Conservation (phyloP, 1,140 invertebrate species). For the Wasmannia auropunctata region DNA sequence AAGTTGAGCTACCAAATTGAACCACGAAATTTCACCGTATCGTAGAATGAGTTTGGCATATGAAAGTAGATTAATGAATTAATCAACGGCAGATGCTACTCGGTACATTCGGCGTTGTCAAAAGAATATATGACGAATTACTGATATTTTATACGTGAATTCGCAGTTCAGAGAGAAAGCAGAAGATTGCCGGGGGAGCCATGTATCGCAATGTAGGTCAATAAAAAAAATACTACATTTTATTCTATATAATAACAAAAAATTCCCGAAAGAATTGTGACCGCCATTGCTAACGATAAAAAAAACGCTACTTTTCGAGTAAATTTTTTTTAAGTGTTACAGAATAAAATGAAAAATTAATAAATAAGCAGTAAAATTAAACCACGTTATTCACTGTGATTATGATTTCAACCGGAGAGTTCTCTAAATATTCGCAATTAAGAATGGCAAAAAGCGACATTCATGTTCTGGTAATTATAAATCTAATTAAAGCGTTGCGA, state of each 20-base stretch:
- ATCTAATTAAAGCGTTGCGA: constrained; percentile 26
- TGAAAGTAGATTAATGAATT: constrained; percentile 59
- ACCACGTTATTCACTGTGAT: neutral
- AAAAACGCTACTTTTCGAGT: neutral
- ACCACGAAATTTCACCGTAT: constrained; percentile 5
- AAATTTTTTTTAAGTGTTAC: neutral
- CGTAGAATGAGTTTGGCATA: neutral
- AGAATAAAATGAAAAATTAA: neutral
- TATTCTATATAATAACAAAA: neutral
- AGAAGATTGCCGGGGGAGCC: neutral
- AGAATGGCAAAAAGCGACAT: neutral
- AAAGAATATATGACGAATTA: constrained; percentile 3
- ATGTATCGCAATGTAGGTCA: neutral
- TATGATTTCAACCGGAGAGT: neutral
- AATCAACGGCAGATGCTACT: constrained; percentile 53
- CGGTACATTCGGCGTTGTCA: neutral
- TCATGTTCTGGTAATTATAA: constrained; percentile 7
- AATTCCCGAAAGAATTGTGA: neutral
- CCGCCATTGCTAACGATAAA: neutral
- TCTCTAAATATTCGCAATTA: neutral
- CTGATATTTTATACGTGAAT: neutral
- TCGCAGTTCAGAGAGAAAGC: neutral
- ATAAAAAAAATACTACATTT: neutral
- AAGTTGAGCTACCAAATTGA: constrained; percentile 33
- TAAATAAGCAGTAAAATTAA: neutral